A percentile compares a stretch with the other conserved stretches of the same genome.
These are phyloP conservation scores for Lampropteryx suffumata DNA, from an alignment of 2,888 invertebrate species.

Conservation along the genomic window DNA sequence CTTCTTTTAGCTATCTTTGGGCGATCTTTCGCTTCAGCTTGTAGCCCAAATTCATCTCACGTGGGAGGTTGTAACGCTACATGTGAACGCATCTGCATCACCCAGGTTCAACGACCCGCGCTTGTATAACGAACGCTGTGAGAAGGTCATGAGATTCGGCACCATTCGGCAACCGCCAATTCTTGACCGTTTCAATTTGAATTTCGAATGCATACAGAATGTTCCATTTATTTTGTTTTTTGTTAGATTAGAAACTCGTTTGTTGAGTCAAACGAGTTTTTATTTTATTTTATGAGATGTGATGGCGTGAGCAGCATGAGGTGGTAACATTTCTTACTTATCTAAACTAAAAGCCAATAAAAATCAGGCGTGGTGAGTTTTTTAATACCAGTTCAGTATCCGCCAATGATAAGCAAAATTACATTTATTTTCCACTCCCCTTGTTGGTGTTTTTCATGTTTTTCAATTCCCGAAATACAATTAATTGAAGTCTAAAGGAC, in stretches of 20 bases:
- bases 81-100: slow-evolving; percentile 81
- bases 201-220: slow-evolving; percentile 34
- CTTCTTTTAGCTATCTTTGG: too few species aligned
- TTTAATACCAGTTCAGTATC: background rate
- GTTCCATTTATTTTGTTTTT: slow-evolving; percentile 34
- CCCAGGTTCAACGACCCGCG: slow-evolving; percentile 58
- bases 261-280: slow-evolving; percentile 15
- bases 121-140: slow-evolving; percentile 61
- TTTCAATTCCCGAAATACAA: background rate
- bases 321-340: slow-evolving; percentile 5
- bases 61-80: slow-evolving; percentile 78
- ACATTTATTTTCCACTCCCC: too few species aligned
- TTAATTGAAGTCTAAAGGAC: slow-evolving; percentile 1
- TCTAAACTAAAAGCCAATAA: slow-evolving; percentile 4
- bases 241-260: slow-evolving; percentile 33
- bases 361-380: background rate
- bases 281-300: slow-evolving; percentile 10
- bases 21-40: slow-evolving; percentile 45
- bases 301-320: slow-evolving; percentile 17
- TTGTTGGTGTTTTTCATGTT: background rate
- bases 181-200: slow-evolving; percentile 37
- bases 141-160: slow-evolving; percentile 71
- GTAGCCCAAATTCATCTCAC: slow-evolving; percentile 44
- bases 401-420: too few species aligned
- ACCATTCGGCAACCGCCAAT: slow-evolving; percentile 57